Conservation (phyloP, 1,140 invertebrate species). For the Bombus fervidus region DNA sequence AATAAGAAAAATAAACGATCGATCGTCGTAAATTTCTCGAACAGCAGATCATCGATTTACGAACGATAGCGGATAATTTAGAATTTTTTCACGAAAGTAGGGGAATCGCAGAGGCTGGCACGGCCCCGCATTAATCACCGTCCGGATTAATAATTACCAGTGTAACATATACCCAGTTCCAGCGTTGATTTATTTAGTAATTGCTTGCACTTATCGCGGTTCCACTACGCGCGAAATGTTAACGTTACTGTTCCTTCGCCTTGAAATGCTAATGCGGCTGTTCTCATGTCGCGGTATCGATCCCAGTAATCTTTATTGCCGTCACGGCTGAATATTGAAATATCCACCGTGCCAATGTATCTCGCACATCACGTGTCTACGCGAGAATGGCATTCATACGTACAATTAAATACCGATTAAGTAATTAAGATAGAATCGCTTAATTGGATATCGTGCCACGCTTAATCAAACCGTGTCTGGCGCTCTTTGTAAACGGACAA, state of each 20-base stretch:
- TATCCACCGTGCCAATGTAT: conserved; percentile 52
- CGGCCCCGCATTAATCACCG: conserved; percentile 30
- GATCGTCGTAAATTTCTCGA: not conserved
- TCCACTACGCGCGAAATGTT: conserved; percentile 54
- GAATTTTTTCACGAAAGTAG: not conserved
- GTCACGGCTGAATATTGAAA: conserved; percentile 59
- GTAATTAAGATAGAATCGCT: conserved; percentile 66
- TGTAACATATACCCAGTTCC: not conserved
- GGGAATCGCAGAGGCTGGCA: not conserved
- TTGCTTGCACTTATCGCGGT: conserved; percentile 47
- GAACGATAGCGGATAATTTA: not conserved
- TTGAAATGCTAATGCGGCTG: conserved; percentile 65
- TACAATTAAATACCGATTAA: conserved; percentile 66
- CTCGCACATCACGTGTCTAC: conserved; percentile 52
- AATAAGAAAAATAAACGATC: no score
- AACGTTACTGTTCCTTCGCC: conserved; percentile 52
- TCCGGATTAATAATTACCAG: conserved; percentile 58
- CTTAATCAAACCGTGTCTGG: conserved; percentile 59
- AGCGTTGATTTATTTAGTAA: conserved; percentile 62
- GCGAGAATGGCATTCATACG: conserved; percentile 52
- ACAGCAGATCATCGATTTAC: no score
- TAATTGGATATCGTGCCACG: conserved; percentile 57
- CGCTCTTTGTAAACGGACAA: conserved; percentile 44
- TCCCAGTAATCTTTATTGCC: conserved; percentile 59
- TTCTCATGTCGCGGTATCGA: conserved; percentile 64